Base-by-base conservation (phyloP, 2,113 vertebrate species). In the Takifugu flavidus region DNA sequence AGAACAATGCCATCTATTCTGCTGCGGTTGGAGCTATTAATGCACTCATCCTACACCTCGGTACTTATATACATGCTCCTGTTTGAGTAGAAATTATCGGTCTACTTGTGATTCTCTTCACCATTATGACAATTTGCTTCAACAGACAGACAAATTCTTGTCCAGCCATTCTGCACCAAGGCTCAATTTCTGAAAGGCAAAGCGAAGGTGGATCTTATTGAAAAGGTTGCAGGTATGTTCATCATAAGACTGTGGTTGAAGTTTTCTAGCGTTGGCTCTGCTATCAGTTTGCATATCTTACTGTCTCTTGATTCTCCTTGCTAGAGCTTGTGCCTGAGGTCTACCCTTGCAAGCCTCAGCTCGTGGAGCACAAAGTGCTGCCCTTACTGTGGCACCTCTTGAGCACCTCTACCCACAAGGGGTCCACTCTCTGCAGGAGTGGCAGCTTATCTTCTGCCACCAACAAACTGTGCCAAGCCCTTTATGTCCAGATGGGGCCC, bases 111-210 rank as follows among this genome's bases (percentile, higher is more conserved):
- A 59, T 20, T 52, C 64, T 61, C 45, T 66, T 4, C 8, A 39
- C 34, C 11, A 39, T 10, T 20, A 39, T 13, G 14, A 61, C 13
- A 49, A 8, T 39, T 10, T 39, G 7, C 34, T 69, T 90, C 52
- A 88, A 74, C 82, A 98, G 96, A 98, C 72, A 94, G 90, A 67
- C 87, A 87, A 5, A 83, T 96, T 65, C 95, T 98, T 20, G 93
- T 98, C 39, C 95, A 97, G 84, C 94, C 93, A 0, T 92, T 98
- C 83, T 98, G 95, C 87, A 94, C 93, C 67, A 98, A 98, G 87
- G 95, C 94, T 62, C 95, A 94, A 72, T 96, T 95, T 89, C 88
- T 96, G 82, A 94, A 89, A 43, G 96, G 96, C 50, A 98, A 93
- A 89, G 96, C 95, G 31, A 98, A 96, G 79, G 92, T 96, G 63